Percentiles rank a stretch among this genome's conserved stretches.
Conservation (phyloP, 2,113 vertebrate species). For the Scatophagus argus region DNA sequence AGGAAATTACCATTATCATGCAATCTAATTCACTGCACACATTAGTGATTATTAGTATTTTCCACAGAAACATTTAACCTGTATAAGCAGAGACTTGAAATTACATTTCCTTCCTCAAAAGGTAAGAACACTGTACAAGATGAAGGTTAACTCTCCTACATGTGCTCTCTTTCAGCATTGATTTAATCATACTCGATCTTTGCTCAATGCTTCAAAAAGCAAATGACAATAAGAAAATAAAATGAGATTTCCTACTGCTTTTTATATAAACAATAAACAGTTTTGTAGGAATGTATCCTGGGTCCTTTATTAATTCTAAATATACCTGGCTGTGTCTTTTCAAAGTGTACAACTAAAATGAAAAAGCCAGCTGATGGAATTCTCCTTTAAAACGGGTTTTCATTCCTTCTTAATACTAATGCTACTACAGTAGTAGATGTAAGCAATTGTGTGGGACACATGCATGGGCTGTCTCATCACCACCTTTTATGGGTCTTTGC, state of each 20-base stretch:
- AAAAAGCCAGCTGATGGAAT: not conserved
- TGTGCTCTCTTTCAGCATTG: not conserved
- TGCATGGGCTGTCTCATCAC: constrained; percentile 62
- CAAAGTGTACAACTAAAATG: not conserved
- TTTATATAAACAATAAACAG: not conserved
- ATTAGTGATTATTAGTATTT: not conserved
- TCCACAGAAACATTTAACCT: not conserved
- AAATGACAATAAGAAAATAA: not conserved
- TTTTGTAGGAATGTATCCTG: not conserved
- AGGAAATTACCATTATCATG: not conserved
- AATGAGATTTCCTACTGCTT: not conserved
- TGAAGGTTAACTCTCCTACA: not conserved
- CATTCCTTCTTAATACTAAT: constrained; percentile 28
- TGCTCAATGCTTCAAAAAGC: not conserved
- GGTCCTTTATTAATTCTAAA: not conserved
- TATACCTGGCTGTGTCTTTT: not conserved
- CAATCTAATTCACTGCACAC: not conserved
- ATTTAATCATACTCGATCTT: not conserved
- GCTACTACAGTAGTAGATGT: constrained; percentile 15
- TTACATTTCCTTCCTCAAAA: not conserved
- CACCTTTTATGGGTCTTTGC: constrained; percentile 67
- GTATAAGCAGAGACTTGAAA: not conserved
- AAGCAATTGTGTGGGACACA: constrained; percentile 41
- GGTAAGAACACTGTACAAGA: not conserved
- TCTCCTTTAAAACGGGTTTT: constrained; percentile 1